These are phyloP conservation scores for Chrysemys picta DNA, from an alignment of 2,113 vertebrate species.

Conservation along the genomic window DNA sequence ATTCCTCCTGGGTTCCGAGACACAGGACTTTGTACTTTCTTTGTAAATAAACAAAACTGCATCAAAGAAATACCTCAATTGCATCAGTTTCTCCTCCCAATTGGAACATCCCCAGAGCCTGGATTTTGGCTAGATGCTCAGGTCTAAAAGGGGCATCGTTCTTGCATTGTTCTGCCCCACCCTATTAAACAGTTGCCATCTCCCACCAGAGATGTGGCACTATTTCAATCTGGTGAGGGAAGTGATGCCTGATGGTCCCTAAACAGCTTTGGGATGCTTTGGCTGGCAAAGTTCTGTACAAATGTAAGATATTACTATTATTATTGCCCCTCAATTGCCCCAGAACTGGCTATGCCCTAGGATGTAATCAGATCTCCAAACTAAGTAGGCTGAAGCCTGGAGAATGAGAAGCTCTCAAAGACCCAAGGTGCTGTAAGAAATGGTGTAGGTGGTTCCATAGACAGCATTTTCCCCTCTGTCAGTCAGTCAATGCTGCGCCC, in stretches of 20 bases:
- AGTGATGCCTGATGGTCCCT: not conserved
- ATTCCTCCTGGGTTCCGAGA: not conserved
- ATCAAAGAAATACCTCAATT: not conserved
- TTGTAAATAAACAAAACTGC: not conserved
- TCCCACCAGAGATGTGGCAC: not conserved
- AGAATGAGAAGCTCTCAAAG: not conserved
- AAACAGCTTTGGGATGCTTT: not conserved
- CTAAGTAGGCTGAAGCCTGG: not conserved
- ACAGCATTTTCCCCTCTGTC: not conserved
- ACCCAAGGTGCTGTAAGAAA: not conserved
- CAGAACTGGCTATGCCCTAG: not conserved
- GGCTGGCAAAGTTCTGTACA: not conserved
- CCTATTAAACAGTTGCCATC: not conserved
- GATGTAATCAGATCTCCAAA: not conserved
- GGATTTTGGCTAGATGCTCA: not conserved
- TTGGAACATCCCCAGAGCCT: not conserved
- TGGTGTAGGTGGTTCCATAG: not conserved
- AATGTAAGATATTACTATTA: not conserved
- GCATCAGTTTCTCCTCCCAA: not conserved
- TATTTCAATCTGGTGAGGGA: not conserved
- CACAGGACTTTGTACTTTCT: not conserved
- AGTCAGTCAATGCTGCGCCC: rapidly evolving
- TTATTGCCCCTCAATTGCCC: not conserved
- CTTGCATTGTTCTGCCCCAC: not conserved
- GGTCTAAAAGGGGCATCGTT: not conserved